Base-by-base conservation (phyloP, 2,113 vertebrate species). In the Mesocricetus auratus region DNA sequence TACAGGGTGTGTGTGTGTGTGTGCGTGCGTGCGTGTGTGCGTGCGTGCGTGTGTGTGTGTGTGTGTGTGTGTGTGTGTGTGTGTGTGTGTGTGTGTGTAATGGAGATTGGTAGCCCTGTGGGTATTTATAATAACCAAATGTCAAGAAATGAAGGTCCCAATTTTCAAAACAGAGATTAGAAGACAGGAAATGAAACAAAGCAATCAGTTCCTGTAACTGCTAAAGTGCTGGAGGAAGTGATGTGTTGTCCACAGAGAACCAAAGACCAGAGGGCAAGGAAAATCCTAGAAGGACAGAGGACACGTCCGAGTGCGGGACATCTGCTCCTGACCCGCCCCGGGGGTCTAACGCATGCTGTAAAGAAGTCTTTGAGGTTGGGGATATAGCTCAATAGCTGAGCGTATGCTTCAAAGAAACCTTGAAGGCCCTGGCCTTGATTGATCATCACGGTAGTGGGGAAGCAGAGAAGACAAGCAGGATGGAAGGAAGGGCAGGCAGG, bases 171-270 rank as follows among this genome's bases (percentile, higher is more conserved):
- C 13, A 26, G 58, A 42, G 82, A 29, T 13, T 56, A 42, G 56
- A 39, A 91, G 8, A 56, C 33, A 5, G 39, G 64, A 88, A 91
- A 66, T n/a, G 42, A 77, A 86, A 10, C 26, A 47, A 60, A 47
- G 8, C 22, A 4, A 39, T 53, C 12, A 1, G 47, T 96, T 71
- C n/a, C 69, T 19, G 10, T 0, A 77, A 26, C 29, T 13, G 64
- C 62, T 93, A 64, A 82, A 86, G 62, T 7, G 39, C 60, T 8
- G 36, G 53, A 39, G 86, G 68, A 91, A 42, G n/a, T 4, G 2
- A 75, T 86, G 42, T 87, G 87, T 88, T n/a, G 7, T 95, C 66
- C 82, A 42, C 3, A 88, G 50, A 89, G 75, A 93, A 78, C 53
- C 22, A 56, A 77, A 24, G 8, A 39, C 73, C 45, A 26, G 45